These are phyloP conservation scores for Diadumene lineata DNA, from an alignment of 92 coral and sea anemone genomes.

Conservation along the genomic window DNA sequence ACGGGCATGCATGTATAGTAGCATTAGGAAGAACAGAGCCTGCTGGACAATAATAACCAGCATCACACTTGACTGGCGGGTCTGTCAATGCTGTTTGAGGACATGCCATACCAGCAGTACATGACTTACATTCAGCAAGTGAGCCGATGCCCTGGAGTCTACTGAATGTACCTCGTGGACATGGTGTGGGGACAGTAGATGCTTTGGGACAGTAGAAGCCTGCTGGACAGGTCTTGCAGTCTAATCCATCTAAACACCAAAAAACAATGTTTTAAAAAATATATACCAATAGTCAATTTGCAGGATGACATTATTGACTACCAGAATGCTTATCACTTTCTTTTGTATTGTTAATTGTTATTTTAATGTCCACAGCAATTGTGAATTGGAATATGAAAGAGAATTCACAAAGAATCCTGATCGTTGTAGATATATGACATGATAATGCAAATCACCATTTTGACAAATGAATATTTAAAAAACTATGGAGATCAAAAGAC, in stretches of 20 bases:
- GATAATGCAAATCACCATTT: too few relatives aligned
- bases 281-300: too few relatives aligned
- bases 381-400: too few relatives aligned
- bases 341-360: too few relatives aligned
- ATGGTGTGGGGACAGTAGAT: conserved; percentile 75
- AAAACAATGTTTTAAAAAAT: neutral
- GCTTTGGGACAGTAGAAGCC: conserved; percentile 86
- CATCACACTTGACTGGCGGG: conserved; percentile 88
- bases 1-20: conserved; percentile 82
- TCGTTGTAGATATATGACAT: too few relatives aligned
- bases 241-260: conserved; percentile 42
- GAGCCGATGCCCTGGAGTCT: conserved; percentile 45
- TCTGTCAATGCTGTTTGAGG: conserved; percentile 74
- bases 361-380: too few relatives aligned
- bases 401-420: too few relatives aligned
- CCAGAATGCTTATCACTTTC: too few relatives aligned
- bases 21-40: conserved; percentile 94
- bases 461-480: too few relatives aligned
- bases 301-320: too few relatives aligned
- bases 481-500: too few relatives aligned
- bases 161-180: conserved; percentile 81
- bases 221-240: conserved; percentile 90
- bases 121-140: conserved; percentile 72
- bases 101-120: conserved; percentile 98
- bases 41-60: conserved; percentile 93